Conservation (phyloP, 1,140 invertebrate genomes). For the Nebria ingens region DNA sequence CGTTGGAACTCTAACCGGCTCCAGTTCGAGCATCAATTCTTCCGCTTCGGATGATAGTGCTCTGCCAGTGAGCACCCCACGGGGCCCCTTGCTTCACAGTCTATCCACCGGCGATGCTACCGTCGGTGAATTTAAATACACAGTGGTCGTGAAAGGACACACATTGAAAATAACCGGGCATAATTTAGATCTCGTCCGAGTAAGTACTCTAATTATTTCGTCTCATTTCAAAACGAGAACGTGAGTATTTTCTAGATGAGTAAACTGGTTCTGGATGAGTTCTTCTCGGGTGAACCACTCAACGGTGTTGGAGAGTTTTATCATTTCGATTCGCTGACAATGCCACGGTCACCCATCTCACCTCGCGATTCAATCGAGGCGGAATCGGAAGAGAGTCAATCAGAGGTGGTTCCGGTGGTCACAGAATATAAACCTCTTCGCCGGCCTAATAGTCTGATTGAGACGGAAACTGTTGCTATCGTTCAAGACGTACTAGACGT, state of each 20-base stretch:
- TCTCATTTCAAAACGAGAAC: no score
- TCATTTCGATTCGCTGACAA: conserved; percentile 40
- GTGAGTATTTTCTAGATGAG: conserved; percentile 51
- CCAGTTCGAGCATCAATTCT: conserved; percentile 57
- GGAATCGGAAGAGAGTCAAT: no score
- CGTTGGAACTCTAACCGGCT: conserved; percentile 47
- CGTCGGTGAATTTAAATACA: conserved; percentile 77
- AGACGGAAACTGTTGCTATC: not conserved
- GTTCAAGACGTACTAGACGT: conserved; percentile 24
- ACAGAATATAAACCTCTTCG: not conserved
- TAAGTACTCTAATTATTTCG: conserved; percentile 41
- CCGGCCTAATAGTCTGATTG: not conserved
- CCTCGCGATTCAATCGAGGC: conserved; percentile 30
- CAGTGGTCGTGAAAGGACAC: conserved; percentile 67
- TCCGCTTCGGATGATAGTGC: conserved; percentile 61
- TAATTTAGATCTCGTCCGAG: conserved; percentile 72
- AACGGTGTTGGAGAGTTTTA: conserved; percentile 41
- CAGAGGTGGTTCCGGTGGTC: no score
- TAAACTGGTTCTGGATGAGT: conserved; percentile 75
- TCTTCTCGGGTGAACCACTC: conserved; percentile 54
- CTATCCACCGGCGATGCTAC: conserved; percentile 73
- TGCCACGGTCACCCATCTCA: conserved; percentile 25
- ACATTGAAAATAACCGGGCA: conserved; percentile 73
- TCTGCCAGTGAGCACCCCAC: conserved; percentile 14
- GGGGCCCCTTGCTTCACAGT: conserved; percentile 58